Conservation (phyloP, 2,888 invertebrate genomes). For the Drosophila trichaetosa region DNA sequence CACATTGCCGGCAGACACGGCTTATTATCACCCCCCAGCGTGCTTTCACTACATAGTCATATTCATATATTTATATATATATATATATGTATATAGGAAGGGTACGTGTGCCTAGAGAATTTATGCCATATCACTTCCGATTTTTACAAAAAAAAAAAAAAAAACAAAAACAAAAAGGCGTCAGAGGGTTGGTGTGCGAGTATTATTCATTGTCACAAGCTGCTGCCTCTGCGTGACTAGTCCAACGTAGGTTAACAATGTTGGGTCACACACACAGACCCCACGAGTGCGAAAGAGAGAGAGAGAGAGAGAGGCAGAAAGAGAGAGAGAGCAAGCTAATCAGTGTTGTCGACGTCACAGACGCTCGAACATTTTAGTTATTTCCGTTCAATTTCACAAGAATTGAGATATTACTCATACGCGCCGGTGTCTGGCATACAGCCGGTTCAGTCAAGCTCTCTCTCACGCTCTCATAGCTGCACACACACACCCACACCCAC, state of each 20-base stretch:
- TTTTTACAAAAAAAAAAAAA: not conserved
- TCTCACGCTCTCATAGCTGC: slow-evolving; percentile 40
- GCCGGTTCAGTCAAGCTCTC: slow-evolving; percentile 36
- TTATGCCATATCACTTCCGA: slow-evolving; percentile 22
- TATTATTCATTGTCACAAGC: slow-evolving; percentile 39
- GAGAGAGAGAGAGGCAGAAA: too few relatives aligned
- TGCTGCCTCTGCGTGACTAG: slow-evolving; percentile 8
- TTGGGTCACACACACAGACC: slow-evolving; percentile 16
- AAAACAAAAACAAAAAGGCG: not conserved
- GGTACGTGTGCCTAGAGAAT: not conserved
- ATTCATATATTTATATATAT: not conserved
- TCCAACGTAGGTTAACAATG: slow-evolving; percentile 19
- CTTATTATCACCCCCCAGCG: slow-evolving; percentile 12
- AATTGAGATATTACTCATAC: slow-evolving; percentile 82
- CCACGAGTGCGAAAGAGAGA: not conserved
- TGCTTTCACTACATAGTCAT: slow-evolving; percentile 12
- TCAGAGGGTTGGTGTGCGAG: not conserved
- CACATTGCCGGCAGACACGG: not conserved
- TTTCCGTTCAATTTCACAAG: slow-evolving; percentile 83
- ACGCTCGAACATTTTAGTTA: slow-evolving; percentile 67
- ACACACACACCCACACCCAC: slow-evolving; percentile 1
- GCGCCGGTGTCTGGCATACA: slow-evolving; percentile 57
- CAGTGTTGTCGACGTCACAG: slow-evolving; percentile 42
- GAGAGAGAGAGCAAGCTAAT: not conserved
- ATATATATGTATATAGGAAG: not conserved